Evolutionary conservation across 2,113 vertebrate genomes (phyloP).

Genomic region (Panthera leo): DNA sequence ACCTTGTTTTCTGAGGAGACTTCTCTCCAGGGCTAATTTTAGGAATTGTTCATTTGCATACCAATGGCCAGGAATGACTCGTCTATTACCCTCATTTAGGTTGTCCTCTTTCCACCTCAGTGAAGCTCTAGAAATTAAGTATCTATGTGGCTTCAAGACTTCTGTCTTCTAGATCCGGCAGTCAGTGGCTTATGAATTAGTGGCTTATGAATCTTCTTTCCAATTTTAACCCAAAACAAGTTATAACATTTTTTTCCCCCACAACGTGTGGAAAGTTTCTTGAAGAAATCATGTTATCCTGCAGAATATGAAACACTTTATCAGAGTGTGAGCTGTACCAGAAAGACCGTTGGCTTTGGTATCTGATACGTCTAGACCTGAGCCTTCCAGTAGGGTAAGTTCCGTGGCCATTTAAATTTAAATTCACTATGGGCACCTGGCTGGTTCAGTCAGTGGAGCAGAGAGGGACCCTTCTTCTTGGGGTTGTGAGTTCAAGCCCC

Average conservation of each 20-base stretch:
- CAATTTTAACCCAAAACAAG: neutral
- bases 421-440: neutral
- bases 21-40: neutral
- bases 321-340: too few species aligned
- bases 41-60: neutral
- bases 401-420: neutral
- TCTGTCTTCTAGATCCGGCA: too few species aligned
- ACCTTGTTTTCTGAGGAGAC: neutral
- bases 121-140: neutral
- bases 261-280: neutral
- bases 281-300: neutral
- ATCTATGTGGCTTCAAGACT: neutral
- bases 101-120: neutral
- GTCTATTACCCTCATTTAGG: neutral
- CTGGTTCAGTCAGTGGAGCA: too few species aligned
- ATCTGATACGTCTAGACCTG: neutral
- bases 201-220: neutral
- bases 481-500: too few species aligned
- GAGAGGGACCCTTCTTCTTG: too few species aligned
- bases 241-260: neutral
- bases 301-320: neutral
- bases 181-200: neutral
- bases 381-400: neutral
- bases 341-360: neutral
- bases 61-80: neutral